Conservation (phyloP, 2,888 invertebrate genomes). For the Aethes cnicana region DNA sequence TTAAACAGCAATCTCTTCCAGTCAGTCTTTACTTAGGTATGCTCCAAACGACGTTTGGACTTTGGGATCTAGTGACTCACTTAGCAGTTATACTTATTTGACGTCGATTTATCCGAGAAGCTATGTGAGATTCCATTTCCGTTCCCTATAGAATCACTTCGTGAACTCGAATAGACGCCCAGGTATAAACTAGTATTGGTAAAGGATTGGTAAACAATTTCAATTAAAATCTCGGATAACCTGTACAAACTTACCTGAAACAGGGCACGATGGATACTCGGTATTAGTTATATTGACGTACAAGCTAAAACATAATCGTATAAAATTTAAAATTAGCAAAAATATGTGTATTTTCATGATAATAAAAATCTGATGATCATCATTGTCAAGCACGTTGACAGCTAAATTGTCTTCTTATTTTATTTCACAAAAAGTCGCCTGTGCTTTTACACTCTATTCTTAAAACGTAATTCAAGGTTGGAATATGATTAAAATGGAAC, state of each 20-base stretch:
- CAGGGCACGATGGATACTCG: conserved; percentile 49
- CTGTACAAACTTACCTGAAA: conserved; percentile 53
- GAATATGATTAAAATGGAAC: too few relatives aligned
- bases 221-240: conserved; percentile 1
- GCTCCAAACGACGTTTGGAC: too few relatives aligned
- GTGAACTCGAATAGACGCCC: too few relatives aligned
- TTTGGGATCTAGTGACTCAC: too few relatives aligned
- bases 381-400: conserved; percentile 40
- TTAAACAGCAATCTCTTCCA: too few relatives aligned
- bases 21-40: too few relatives aligned
- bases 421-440: conserved; percentile 12
- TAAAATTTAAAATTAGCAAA: conserved; percentile 66
- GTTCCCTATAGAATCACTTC: too few relatives aligned
- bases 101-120: too few relatives aligned
- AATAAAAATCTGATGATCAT: conserved; percentile 57
- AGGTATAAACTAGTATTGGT: not conserved
- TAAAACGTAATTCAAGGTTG: too few relatives aligned
- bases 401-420: conserved; percentile 20
- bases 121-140: too few relatives aligned
- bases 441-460: not conserved
- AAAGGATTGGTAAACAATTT: not conserved
- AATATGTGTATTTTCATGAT: conserved; percentile 68
- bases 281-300: conserved; percentile 53
- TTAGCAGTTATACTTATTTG: too few relatives aligned
- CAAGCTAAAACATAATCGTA: conserved; percentile 51